Percentiles rank a stretch among this genome's conserved stretches.
These are phyloP conservation scores for Kudoa iwatai DNA, from an alignment of 30 jellyfish, hydroid and myxozoan species.

Conservation along the genomic window DNA sequence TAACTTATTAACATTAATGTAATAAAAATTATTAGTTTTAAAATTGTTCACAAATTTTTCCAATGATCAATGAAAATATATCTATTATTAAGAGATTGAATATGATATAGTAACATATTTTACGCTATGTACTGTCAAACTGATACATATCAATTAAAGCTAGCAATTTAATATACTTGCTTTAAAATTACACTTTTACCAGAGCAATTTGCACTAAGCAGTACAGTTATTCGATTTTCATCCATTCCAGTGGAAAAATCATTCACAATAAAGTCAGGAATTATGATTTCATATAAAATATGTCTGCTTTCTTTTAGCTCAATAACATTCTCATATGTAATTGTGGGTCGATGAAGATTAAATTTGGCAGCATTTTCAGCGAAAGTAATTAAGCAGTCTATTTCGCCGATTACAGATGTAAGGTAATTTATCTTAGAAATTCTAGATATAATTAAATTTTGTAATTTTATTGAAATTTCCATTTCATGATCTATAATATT, in stretches of 20 bases:
- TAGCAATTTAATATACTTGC: slow-evolving; percentile 16
- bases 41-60: too few species aligned
- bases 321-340: slow-evolving; percentile 7
- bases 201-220: slow-evolving; percentile 70
- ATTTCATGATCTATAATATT: slow-evolving; percentile 49
- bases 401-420: slow-evolving; percentile 9
- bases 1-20: too few species aligned
- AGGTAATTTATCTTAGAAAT: too few species aligned
- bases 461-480: slow-evolving; percentile 47
- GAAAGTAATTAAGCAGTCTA: slow-evolving; percentile 38
- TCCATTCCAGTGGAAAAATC: slow-evolving; percentile 5
- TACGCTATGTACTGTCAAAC: too few species aligned
- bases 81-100: too few species aligned
- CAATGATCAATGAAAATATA: too few species aligned
- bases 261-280: slow-evolving; percentile 32
- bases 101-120: too few species aligned
- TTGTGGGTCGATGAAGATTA: slow-evolving; percentile 12
- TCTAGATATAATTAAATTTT: too few species aligned
- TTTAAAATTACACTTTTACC: slow-evolving; percentile 59
- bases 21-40: too few species aligned
- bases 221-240: slow-evolving; percentile 5
- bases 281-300: too few species aligned
- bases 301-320: slow-evolving; percentile 27
- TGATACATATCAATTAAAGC: too few species aligned
- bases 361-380: slow-evolving; percentile 45